These are phyloP conservation scores for Lichenostomus cassidix DNA, from an alignment of 2,113 vertebrate genomes.

Conservation along the genomic window DNA sequence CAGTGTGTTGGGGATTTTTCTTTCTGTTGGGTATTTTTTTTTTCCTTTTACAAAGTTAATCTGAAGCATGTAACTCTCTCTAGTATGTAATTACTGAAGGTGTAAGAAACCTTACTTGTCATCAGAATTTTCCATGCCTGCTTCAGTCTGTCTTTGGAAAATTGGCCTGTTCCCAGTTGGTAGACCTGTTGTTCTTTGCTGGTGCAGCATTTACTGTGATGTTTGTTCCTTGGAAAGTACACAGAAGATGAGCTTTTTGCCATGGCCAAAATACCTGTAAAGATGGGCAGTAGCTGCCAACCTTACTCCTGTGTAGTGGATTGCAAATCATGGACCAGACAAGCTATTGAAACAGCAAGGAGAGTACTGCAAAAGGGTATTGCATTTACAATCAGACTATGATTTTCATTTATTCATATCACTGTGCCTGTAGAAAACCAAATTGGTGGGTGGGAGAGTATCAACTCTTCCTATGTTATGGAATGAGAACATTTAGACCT, in stretches of 20 bases:
- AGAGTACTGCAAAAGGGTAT: neutral
- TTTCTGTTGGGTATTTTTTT: neutral
- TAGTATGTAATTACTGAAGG: neutral
- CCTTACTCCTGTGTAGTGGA: neutral
- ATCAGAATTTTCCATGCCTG: neutral
- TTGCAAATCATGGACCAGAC: neutral
- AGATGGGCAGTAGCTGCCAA: neutral
- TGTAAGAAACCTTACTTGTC: neutral
- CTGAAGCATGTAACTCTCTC: neutral
- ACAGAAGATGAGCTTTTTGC: neutral
- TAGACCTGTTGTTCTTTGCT: neutral
- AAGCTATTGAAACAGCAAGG: neutral
- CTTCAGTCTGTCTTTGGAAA: neutral
- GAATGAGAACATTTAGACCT: neutral
- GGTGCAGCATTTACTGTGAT: neutral
- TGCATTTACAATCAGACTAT: neutral
- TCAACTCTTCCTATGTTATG: neutral
- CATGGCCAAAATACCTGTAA: fast-evolving
- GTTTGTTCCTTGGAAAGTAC: neutral
- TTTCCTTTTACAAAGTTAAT: neutral
- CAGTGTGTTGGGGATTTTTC: neutral
- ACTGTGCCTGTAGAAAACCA: neutral
- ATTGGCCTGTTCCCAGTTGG: neutral
- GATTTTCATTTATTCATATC: neutral
- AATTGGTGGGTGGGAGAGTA: neutral